Conservation (phyloP, 1,140 invertebrate genomes). For the Helicoverpa zea region DNA sequence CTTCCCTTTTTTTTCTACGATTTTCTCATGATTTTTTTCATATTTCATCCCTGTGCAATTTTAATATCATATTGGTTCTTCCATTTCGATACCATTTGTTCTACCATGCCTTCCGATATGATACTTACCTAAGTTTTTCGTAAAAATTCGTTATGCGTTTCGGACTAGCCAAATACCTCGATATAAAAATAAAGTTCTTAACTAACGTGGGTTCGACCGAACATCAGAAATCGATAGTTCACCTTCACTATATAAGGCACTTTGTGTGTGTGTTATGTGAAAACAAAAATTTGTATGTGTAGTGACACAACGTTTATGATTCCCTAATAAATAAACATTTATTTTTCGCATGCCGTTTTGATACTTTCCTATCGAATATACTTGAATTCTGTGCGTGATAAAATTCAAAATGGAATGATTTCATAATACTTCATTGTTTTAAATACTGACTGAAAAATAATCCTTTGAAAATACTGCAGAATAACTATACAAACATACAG, state of each 20-base stretch:
- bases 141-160: slow-evolving; percentile 58
- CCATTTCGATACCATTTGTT: neutral
- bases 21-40: neutral
- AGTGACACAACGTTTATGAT: slow-evolving; percentile 6
- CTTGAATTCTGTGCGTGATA: neutral
- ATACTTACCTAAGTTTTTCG: slow-evolving; percentile 47
- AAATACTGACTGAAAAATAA: neutral
- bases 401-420: neutral
- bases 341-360: slow-evolving; percentile 30
- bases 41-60: neutral
- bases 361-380: slow-evolving; percentile 16
- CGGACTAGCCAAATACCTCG: slow-evolving; percentile 77
- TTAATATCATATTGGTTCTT: slow-evolving; percentile 1
- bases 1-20: too few relatives aligned
- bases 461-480: slow-evolving; percentile 13
- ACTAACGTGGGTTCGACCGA: slow-evolving; percentile 61
- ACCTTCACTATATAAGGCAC: slow-evolving; percentile 18
- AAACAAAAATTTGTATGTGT: slow-evolving; percentile 17
- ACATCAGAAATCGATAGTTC: slow-evolving; percentile 65
- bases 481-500: neutral
- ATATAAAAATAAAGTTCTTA: slow-evolving; percentile 46
- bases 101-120: slow-evolving; percentile 22
- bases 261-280: neutral
- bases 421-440: neutral
- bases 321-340: slow-evolving; percentile 30